Conservation (phyloP, 2,113 vertebrate genomes). For the Ageneiosus marmoratus region DNA sequence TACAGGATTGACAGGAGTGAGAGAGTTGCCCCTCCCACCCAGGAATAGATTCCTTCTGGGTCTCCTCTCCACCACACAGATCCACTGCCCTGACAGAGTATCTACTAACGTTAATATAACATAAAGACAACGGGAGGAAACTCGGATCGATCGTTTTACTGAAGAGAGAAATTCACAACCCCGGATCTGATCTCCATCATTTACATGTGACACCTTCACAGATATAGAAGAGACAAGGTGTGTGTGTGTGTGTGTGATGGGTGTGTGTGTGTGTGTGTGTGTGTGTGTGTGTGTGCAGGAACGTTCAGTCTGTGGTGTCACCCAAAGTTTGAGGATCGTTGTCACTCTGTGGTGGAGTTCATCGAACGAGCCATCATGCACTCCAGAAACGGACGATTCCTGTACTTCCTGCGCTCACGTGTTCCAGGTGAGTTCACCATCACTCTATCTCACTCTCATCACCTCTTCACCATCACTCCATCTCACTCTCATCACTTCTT, state of each 20-base stretch:
- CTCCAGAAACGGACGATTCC: conserved; percentile 91
- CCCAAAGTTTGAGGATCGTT: conserved; percentile 91
- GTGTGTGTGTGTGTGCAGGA: conserved; percentile 65
- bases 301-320: conserved; percentile 95
- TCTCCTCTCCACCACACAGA: not conserved
- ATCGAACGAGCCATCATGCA: conserved; percentile 93
- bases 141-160: no score
- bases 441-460: not conserved
- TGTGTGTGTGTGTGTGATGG: no score
- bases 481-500: not conserved
- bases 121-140: no score
- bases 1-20: not conserved
- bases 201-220: no score
- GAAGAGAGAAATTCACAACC: no score
- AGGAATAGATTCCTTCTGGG: not conserved
- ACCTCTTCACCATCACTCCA: not conserved
- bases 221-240: no score
- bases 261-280: no score
- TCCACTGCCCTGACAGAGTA: no score
- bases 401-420: conserved; percentile 90
- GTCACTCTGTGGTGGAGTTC: conserved; percentile 93
- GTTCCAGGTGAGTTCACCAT: conserved; percentile 80
- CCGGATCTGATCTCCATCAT: no score
- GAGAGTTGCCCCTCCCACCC: not conserved
- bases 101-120: no score